A percentile compares a stretch with the other conserved stretches of the same genome.
These are phyloP conservation scores for Caenorhabditis remanei DNA, from an alignment of 1,140 invertebrate genomes.

Conservation along the genomic window DNA sequence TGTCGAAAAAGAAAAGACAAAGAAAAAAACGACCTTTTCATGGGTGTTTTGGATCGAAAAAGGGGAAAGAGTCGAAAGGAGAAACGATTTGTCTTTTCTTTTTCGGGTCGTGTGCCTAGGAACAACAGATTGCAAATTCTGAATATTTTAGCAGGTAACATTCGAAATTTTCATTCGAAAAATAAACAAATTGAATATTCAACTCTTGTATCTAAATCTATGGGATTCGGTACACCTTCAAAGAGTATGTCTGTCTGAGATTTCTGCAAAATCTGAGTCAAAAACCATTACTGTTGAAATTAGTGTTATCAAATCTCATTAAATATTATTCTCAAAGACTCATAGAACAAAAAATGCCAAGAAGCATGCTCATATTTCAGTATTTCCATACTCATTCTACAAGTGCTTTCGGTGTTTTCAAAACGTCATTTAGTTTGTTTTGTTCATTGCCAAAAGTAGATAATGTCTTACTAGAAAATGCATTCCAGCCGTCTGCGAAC, in stretches of 20 bases:
- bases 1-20: neutral
- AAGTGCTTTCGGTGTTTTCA: too few species aligned
- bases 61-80: neutral
- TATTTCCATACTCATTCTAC: too few species aligned
- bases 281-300: too few species aligned
- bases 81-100: constrained; percentile 9
- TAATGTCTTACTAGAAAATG: constrained; percentile 10
- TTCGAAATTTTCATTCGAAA: neutral
- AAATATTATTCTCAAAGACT: too few species aligned
- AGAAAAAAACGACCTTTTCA: constrained; percentile 10
- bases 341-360: too few species aligned
- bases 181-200: constrained; percentile 20
- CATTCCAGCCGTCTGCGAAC: neutral
- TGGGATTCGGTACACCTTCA: too few species aligned
- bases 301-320: too few species aligned
- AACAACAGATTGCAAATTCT: constrained; percentile 29
- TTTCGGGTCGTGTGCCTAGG: neutral
- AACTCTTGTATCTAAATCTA: neutral
- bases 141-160: neutral
- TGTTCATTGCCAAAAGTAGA: neutral
- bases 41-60: neutral
- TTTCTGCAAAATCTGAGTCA: too few species aligned
- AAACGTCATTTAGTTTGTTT: neutral
- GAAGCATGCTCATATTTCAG: too few species aligned
- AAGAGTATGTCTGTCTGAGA: too few species aligned